Evolutionary conservation across 2,888 invertebrate species (phyloP).

Genomic region (Phortica okadai): DNA sequence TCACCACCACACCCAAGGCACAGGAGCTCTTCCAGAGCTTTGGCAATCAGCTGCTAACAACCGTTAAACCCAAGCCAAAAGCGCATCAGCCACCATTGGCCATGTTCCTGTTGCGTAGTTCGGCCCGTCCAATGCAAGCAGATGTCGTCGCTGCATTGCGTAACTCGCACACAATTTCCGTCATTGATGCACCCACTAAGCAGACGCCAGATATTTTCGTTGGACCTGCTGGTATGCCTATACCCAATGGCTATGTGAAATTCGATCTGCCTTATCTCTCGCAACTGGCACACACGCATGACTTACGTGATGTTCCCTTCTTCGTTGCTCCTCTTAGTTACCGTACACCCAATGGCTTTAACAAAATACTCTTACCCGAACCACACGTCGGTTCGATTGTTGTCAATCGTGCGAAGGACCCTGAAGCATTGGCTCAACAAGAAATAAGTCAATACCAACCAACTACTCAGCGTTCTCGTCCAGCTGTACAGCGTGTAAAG

Average conservation of each 20-base stretch:
- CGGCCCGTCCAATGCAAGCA: conserved; percentile 78
- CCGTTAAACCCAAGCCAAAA: conserved; percentile 81
- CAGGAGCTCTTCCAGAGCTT: conserved; percentile 67
- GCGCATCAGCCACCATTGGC: conserved; percentile 91
- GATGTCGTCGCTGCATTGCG: conserved; percentile 85
- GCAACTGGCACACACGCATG: conserved; percentile 77
- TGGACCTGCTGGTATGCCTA: conserved; percentile 85
- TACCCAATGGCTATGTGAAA: conserved; percentile 85
- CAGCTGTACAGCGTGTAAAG: conserved; percentile 46
- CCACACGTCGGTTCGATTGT: conserved; percentile 93
- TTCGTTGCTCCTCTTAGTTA: conserved; percentile 92
- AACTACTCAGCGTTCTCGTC: conserved; percentile 48
- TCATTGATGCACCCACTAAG: conserved; percentile 84
- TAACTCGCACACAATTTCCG: conserved; percentile 85
- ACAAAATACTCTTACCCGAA: conserved; percentile 90
- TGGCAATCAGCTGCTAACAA: conserved; percentile 69
- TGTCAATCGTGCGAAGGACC: conserved; percentile 78
- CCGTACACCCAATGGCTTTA: conserved; percentile 88
- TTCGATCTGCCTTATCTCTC: conserved; percentile 91
- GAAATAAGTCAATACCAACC: conserved; percentile 47
- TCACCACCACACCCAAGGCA: conserved; percentile 69
- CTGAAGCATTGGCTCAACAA: conserved; percentile 28
- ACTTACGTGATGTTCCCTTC: conserved; percentile 86
- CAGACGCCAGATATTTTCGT: conserved; percentile 87
- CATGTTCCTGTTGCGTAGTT: conserved; percentile 82